Conservation (phyloP, 2,888 invertebrate species). For the Mesorhabditis spiculigera region DNA sequence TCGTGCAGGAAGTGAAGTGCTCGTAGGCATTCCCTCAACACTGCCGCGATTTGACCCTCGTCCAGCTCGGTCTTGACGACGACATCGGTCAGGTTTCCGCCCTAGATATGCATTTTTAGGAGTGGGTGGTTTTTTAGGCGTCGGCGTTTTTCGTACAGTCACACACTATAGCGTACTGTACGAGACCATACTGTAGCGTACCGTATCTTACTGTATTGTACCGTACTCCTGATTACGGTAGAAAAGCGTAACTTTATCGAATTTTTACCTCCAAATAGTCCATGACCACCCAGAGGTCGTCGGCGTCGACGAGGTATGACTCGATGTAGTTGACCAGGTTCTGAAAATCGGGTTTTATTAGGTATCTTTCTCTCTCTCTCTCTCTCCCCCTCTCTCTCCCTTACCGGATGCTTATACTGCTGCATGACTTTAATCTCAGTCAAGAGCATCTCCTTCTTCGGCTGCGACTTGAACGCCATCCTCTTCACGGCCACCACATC, state of each 20-base stretch:
- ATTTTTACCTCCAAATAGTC: slow-evolving; percentile 75
- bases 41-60: slow-evolving; percentile 91
- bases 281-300: slow-evolving; percentile 94
- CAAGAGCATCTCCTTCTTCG: slow-evolving; percentile 88
- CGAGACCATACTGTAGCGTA: too few relatives aligned
- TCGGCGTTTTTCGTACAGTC: too few relatives aligned
- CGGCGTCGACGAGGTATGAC: slow-evolving; percentile 64
- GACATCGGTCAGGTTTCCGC: slow-evolving; percentile 92
- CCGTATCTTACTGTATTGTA: background rate
- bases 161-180: too few relatives aligned
- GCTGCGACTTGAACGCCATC: slow-evolving; percentile 88
- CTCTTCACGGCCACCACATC: slow-evolving; percentile 86
- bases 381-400: slow-evolving; percentile 10
- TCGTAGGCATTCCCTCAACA: slow-evolving; percentile 80
- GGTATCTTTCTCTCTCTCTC: slow-evolving; percentile 1
- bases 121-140: background rate
- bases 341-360: slow-evolving; percentile 21
- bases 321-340: slow-evolving; percentile 94
- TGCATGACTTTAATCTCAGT: slow-evolving; percentile 86
- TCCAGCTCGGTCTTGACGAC: slow-evolving; percentile 72
- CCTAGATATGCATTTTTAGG: slow-evolving; percentile 8
- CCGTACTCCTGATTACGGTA: background rate
- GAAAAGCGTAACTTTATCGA: background rate
- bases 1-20: slow-evolving; percentile 82
- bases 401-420: slow-evolving; percentile 77